Base-by-base conservation (phyloP, 2,888 invertebrate genomes). In the Augochlorella aurata region DNA sequence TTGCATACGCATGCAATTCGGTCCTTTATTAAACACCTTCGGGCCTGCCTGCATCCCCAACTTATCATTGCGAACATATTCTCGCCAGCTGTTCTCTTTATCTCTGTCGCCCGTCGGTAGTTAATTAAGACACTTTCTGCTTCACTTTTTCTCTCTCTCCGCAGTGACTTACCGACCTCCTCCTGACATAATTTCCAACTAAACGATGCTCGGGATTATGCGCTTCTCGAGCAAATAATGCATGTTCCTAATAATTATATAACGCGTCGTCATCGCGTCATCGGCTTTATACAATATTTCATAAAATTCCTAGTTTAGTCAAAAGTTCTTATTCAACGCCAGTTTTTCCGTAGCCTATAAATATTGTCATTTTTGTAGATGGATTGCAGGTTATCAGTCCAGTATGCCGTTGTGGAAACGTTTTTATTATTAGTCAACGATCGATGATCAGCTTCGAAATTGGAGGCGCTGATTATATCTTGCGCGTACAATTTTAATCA, bases 101-200 rank as follows among this genome's bases (percentile, higher is more conserved):
- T 80, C 70, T 66, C 61, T 38, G 14, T 12, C 16, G 52, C 58
- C 44, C 52, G 74, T 44, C n/a, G 52, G 77, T 82, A 50, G 77
- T 78, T 82, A 86, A 81, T 86, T 80, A 81, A 85, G 77, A 76
- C 69, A 74, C 72, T 78, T 72, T 68, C 74, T 44, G 67, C 63
- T 77, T 45, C 61, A 21, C 69, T 16, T 66, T 77, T 38, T 49
- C 29, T 49, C 29, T 21, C 74, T 77, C 47, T 58, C 52, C 29
- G 38, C 52, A 47, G 63, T 47, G 67, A 24, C 72, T 50, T n/a
- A 58, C 29, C 70, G 81, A 75, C 81, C 68, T 76, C 73, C 24
- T 58, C 44, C 49, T 24, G 68, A 21, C n/a, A 76, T 49, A 21
- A 49, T 24, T 61, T 21, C 9, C 52, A 2, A 14, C 52, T 63